A percentile compares a stretch with the other conserved stretches of the same genome.
Conservation (phyloP, 2,888 invertebrate species). For the Byasa hedistus region DNA sequence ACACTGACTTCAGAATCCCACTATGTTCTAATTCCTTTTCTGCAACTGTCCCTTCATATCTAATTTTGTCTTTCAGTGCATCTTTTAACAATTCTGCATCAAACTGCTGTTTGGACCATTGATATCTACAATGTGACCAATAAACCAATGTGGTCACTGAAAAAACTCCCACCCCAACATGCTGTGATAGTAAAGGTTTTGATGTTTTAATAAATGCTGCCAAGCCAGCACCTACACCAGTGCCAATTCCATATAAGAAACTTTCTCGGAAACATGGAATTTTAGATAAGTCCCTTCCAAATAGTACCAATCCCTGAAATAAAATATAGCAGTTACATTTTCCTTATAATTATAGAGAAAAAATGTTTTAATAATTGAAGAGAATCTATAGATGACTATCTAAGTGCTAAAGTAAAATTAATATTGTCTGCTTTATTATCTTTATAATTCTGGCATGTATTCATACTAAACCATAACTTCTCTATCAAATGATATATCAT, state of each 20-base stretch:
- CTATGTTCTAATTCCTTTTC: constrained; percentile 72
- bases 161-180: constrained; percentile 84
- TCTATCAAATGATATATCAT: too few species aligned
- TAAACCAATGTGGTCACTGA: constrained; percentile 82
- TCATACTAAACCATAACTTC: too few species aligned
- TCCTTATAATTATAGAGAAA: not conserved
- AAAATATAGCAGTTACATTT: not conserved
- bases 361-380: too few species aligned
- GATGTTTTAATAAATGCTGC: constrained; percentile 87
- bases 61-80: constrained; percentile 80
- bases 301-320: constrained; percentile 80
- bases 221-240: constrained; percentile 84
- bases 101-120: constrained; percentile 83
- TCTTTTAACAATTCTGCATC: constrained; percentile 82
- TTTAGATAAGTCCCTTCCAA: constrained; percentile 85
- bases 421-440: too few species aligned
- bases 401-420: too few species aligned
- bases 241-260: constrained; percentile 85
- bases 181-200: constrained; percentile 80
- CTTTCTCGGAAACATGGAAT: constrained; percentile 91
- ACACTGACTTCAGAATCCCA: constrained; percentile 64
- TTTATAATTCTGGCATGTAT: too few species aligned
- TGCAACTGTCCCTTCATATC: constrained; percentile 82
- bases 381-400: too few species aligned
- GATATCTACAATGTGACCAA: constrained; percentile 86